phyloP scores from a whole-genome alignment of 1,140 invertebrate genomes.

The Drosophila fuyamai region DNA sequence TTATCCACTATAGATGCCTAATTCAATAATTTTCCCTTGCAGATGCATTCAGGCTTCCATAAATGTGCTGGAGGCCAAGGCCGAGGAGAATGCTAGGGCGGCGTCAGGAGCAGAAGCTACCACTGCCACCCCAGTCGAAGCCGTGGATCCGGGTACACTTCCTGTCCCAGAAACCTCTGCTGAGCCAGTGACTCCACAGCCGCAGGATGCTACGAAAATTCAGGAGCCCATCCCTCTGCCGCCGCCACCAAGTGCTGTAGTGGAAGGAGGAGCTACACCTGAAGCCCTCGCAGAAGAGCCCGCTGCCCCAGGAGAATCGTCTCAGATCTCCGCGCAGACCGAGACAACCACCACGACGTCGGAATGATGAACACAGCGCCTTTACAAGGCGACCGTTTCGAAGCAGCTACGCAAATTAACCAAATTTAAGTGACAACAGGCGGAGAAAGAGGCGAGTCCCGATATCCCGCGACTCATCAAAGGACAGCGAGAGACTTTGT shows the following conservation, averaged over 20 bases:
- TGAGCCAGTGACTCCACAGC: slow-evolving; percentile 61
- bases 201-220: slow-evolving; percentile 73
- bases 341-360: slow-evolving; percentile 49
- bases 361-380: slow-evolving; percentile 76
- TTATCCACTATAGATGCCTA: neutral
- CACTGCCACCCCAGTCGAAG: neutral
- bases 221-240: slow-evolving; percentile 79
- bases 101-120: slow-evolving; percentile 24
- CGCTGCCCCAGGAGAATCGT: slow-evolving; percentile 7
- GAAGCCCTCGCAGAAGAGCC: neutral
- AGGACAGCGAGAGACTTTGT: slow-evolving; percentile 46
- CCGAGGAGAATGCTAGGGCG: slow-evolving; percentile 85
- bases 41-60: slow-evolving; percentile 93
- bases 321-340: slow-evolving; percentile 8
- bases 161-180: slow-evolving; percentile 10
- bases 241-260: slow-evolving; percentile 54
- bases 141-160: slow-evolving; percentile 15
- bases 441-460: neutral
- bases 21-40: neutral
- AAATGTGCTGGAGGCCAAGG: slow-evolving; percentile 91
- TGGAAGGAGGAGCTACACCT: slow-evolving; percentile 2
- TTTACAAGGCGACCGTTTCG: slow-evolving; percentile 67
- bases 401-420: slow-evolving; percentile 76
- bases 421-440: slow-evolving; percentile 70
- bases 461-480: slow-evolving; percentile 18